Evolutionary conservation across 1,140 invertebrate species (phyloP).

Genomic region (Bombus terrestris): DNA sequence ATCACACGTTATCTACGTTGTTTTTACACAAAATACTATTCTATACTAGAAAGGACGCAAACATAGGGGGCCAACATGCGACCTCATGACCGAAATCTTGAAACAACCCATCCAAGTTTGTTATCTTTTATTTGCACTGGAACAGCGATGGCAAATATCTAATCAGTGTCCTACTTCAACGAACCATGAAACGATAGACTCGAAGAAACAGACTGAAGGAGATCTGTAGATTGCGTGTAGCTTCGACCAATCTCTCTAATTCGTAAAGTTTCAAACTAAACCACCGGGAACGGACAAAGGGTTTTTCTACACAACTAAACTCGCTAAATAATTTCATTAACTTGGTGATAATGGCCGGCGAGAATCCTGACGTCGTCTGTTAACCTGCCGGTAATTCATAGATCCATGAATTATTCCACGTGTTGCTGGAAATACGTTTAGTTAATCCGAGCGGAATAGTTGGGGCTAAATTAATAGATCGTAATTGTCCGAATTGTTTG

Average conservation of each 20-base stretch:
- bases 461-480: slow-evolving; percentile 30
- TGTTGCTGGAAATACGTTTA: slow-evolving; percentile 42
- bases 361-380: background rate
- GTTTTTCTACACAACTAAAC: background rate
- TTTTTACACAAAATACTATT: too few relatives aligned
- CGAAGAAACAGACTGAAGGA: background rate
- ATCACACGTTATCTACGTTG: too few relatives aligned
- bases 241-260: too few relatives aligned
- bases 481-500: slow-evolving; percentile 28
- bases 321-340: background rate
- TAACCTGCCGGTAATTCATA: slow-evolving; percentile 40
- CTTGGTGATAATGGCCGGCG: background rate
- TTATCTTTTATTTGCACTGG: background rate
- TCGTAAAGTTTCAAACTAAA: background rate
- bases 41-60: too few relatives aligned
- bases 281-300: fast-evolving
- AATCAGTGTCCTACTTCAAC: background rate
- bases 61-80: too few relatives aligned
- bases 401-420: slow-evolving; percentile 44
- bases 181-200: background rate
- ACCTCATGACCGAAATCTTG: too few relatives aligned
- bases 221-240: background rate
- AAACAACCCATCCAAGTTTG: background rate
- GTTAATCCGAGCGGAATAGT: slow-evolving; percentile 16
- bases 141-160: background rate